phyloP scores from a whole-genome alignment of 2,888 invertebrate species.

The Lysandra bellargus region DNA sequence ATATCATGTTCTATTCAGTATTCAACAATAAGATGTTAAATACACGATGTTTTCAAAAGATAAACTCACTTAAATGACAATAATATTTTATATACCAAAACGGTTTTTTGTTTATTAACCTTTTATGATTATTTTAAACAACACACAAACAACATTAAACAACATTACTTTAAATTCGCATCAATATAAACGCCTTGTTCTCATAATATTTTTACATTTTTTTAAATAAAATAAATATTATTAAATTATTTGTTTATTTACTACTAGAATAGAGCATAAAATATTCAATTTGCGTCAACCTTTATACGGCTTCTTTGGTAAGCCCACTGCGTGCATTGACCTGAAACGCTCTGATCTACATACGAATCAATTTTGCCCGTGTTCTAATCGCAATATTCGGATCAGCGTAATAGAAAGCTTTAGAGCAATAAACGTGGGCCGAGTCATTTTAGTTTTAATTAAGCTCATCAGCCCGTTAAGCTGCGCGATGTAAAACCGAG shows the following conservation, averaged over 20 bases:
- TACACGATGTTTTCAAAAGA: neutral
- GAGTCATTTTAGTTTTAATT: constrained; percentile 75
- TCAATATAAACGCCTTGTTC: too few species aligned
- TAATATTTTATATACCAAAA: too few species aligned
- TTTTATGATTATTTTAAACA: too few species aligned
- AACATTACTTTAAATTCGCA: too few species aligned
- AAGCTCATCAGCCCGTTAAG: constrained; percentile 65
- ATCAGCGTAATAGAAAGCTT: constrained; percentile 50
- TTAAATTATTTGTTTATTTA: neutral
- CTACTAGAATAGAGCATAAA: constrained; percentile 36
- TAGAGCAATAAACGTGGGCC: constrained; percentile 63
- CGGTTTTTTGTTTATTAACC: too few species aligned
- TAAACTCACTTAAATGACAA: too few species aligned
- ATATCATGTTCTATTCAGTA: neutral
- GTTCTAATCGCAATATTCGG: constrained; percentile 30
- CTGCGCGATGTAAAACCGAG: constrained; percentile 65
- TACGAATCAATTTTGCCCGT: constrained; percentile 27
- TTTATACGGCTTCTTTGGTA: constrained; percentile 26
- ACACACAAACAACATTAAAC: too few species aligned
- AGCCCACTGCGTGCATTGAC: constrained; percentile 27
- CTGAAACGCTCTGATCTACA: constrained; percentile 28
- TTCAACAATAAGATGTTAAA: neutral
- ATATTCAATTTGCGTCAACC: constrained; percentile 11
- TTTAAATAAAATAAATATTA: neutral
- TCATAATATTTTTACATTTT: too few species aligned